Evolutionary conservation across 1,140 invertebrate genomes (phyloP), one percentile per base, ranked within the genome.

Genomic region (Sipha flava): DNA sequence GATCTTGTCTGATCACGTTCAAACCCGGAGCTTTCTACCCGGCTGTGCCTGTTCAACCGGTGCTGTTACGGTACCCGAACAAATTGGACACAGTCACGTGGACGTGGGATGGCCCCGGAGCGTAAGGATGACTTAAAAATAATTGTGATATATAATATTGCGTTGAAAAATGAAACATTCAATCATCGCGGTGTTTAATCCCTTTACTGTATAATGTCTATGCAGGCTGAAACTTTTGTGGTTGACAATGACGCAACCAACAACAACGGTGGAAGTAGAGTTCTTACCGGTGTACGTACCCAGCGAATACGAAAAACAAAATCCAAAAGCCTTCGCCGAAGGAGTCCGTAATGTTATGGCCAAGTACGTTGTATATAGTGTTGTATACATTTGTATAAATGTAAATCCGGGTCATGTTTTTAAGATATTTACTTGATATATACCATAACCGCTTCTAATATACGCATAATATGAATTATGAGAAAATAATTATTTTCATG

Each of bases 81-180:
- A 92, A 92, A 84, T 87, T 93, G 82, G 95, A 98, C 84, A 96
- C 95, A 3, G 91, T 96, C 49, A 96, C 95, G 0, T 98, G 96
- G 96, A 98, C 96, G 5, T 98, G 96, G 96, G 94, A 97, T 87
- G 96, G 96, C 79, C 95, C 95, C 81, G 93, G 93, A 87, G 94
- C 94, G 94, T 97, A 88, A 93, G 94, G 92, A 16, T 14, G 52
- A 43, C 21, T 14, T 3, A 2, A 49, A 2, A 1, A 23, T 54
- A 7, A 5, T 10, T 4, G 37, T 4, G 37, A n/a, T n/a, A n/a
- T n/a, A n/a, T n/a, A n/a, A n/a, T n/a, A n/a, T n/a, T n/a, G n/a
- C 54, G 54, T 4, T 21, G 54, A 4, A n/a, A 6, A 57, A 57
- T 57, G 4, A 6, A 21, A 57, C 21, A 3, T n/a, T 4, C 49